Conservation (phyloP, 1,140 invertebrate species). For the Listronotus bonariensis region DNA sequence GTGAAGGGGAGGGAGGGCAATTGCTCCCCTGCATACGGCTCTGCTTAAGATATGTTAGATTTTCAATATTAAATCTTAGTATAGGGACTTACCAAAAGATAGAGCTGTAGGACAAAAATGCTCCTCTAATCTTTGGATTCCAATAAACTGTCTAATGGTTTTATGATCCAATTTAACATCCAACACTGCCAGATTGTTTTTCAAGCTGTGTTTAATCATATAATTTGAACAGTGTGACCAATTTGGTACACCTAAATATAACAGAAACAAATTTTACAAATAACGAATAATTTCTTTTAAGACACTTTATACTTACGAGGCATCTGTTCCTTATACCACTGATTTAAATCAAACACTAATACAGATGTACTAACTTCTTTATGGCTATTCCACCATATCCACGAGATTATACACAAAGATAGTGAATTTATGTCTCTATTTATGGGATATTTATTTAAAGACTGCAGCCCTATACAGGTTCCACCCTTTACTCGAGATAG, state of each 20-base stretch:
- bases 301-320: constrained; percentile 59
- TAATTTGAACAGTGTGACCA: constrained; percentile 42
- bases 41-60: too few relatives aligned
- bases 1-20: too few relatives aligned
- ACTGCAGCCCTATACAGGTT: constrained; percentile 40
- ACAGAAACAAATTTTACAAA: neutral
- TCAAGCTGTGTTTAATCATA: constrained; percentile 37
- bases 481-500: constrained; percentile 39
- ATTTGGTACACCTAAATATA: constrained; percentile 39
- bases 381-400: constrained; percentile 50
- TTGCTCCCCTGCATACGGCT: too few relatives aligned
- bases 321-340: constrained; percentile 96
- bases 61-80: too few relatives aligned
- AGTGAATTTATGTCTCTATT: constrained; percentile 37
- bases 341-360: constrained; percentile 87
- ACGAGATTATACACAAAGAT: constrained; percentile 54
- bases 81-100: constrained; percentile 67
- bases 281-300: constrained; percentile 7
- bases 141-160: constrained; percentile 53
- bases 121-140: constrained; percentile 67
- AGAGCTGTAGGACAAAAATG: constrained; percentile 82
- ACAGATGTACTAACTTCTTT: constrained; percentile 52
- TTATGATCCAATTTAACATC: constrained; percentile 55
- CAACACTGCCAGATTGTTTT: constrained; percentile 33
- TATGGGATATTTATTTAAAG: constrained; percentile 21